Conservation (phyloP, 1,140 invertebrate genomes). For the Samia ricini region DNA sequence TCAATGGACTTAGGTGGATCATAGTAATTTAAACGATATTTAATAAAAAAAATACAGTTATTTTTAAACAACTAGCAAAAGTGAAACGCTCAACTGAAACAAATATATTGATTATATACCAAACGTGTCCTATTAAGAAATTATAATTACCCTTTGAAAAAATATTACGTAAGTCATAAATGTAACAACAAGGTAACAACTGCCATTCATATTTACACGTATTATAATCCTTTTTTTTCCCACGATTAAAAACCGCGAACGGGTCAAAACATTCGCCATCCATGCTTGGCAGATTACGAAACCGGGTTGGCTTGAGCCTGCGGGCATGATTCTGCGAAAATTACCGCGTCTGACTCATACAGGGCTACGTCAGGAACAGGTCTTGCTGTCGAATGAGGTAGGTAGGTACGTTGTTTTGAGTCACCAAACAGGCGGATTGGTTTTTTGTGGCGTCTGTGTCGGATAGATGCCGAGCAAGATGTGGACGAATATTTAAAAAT, state of each 20-base stretch:
- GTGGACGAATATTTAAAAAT: not conserved
- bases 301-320: not conserved
- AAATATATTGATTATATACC: too few species aligned
- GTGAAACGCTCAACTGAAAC: too few species aligned
- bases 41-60: too few species aligned
- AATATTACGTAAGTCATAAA: not conserved
- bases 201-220: conserved; percentile 17
- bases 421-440: conserved; percentile 19
- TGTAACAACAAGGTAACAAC: not conserved
- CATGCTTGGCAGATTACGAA: conserved; percentile 4
- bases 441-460: conserved; percentile 11
- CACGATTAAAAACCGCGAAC: conserved; percentile 20
- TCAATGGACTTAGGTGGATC: too few species aligned
- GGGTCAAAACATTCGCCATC: conserved; percentile 24
- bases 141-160: too few species aligned
- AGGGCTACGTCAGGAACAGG: conserved; percentile 40
- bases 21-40: too few species aligned
- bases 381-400: conserved; percentile 32
- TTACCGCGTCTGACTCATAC: conserved; percentile 52
- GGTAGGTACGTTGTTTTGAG: conserved; percentile 21
- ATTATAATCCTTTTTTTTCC: conserved; percentile 17
- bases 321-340: conserved; percentile 59
- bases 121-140: too few species aligned
- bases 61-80: too few species aligned
- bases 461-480: not conserved